A percentile compares a stretch with the other conserved stretches of the same genome.
Evolutionary conservation across 1,140 invertebrate species (phyloP).

Genomic region (Delia radicum): DNA sequence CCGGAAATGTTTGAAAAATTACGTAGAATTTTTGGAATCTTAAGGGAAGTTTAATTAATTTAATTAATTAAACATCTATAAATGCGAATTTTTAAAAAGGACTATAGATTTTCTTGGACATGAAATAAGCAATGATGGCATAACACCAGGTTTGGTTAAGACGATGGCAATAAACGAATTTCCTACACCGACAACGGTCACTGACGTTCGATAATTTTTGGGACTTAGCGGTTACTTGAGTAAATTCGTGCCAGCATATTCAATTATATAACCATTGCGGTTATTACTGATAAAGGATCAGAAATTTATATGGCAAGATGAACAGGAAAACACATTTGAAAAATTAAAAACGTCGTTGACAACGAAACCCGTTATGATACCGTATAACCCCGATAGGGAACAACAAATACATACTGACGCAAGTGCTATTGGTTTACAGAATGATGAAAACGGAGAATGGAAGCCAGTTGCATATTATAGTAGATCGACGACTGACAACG

Average conservation of each 20-base stretch:
- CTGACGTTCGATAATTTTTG: slow-evolving; percentile 26
- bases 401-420: slow-evolving; percentile 52
- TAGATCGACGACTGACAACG: slow-evolving; percentile 28
- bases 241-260: slow-evolving; percentile 35
- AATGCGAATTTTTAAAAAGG: slow-evolving; percentile 53
- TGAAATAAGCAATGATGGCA: slow-evolving; percentile 18
- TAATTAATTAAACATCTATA: slow-evolving; percentile 56
- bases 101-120: slow-evolving; percentile 31
- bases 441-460: slow-evolving; percentile 29
- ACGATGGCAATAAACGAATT: slow-evolving; percentile 30
- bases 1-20: slow-evolving; percentile 23
- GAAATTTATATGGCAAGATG: slow-evolving; percentile 38
- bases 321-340: slow-evolving; percentile 35
- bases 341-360: slow-evolving; percentile 38
- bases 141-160: slow-evolving; percentile 30
- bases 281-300: slow-evolving; percentile 28
- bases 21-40: background rate
- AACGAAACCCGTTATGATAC: slow-evolving; percentile 31
- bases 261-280: slow-evolving; percentile 29
- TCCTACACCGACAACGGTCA: slow-evolving; percentile 17
- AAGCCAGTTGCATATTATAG: slow-evolving; percentile 31
- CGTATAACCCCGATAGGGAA: slow-evolving; percentile 25
- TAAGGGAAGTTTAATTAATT: slow-evolving; percentile 46
- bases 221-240: slow-evolving; percentile 40
- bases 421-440: slow-evolving; percentile 43